Percentiles rank a stretch among this genome's conserved stretches.
phyloP scores from a whole-genome alignment of 2,113 vertebrate genomes.

The Salvelinus alpinus region DNA sequence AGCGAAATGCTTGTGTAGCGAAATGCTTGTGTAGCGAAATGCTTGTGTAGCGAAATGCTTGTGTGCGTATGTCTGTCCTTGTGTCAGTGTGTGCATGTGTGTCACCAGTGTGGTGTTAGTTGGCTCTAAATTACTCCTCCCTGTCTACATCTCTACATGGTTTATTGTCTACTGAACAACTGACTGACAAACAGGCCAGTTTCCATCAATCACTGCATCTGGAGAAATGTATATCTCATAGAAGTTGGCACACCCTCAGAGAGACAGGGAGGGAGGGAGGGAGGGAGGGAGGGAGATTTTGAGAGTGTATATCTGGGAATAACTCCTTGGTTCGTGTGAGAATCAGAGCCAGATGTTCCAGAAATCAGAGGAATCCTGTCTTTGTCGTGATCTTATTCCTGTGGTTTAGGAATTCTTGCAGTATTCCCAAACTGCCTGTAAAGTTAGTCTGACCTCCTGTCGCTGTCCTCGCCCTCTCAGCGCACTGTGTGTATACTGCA shows the following conservation, averaged over 20 bases:
- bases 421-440: conserved; percentile 22
- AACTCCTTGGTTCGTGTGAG: conserved; percentile 49
- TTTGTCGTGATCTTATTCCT: conserved; percentile 39
- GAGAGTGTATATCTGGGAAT: conserved; percentile 32
- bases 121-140: background rate
- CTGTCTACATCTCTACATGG: background rate
- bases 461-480: conserved; percentile 14
- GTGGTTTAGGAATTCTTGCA: conserved; percentile 30
- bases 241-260: conserved; percentile 36
- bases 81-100: background rate
- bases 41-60: too few species aligned
- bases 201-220: conserved; percentile 15
- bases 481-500: conserved; percentile 8
- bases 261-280: background rate
- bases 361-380: conserved; percentile 48
- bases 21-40: too few species aligned
- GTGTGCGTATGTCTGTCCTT: background rate
- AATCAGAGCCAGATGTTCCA: conserved; percentile 64
- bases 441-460: conserved; percentile 43
- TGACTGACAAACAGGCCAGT: background rate
- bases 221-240: conserved; percentile 14
- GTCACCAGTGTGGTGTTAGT: too few species aligned
- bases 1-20: too few species aligned
- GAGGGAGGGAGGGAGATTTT: background rate
- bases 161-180: conserved; percentile 28